Evolutionary conservation across 2,888 invertebrate species (phyloP).

Genomic region (Chelonus formosanus): DNA sequence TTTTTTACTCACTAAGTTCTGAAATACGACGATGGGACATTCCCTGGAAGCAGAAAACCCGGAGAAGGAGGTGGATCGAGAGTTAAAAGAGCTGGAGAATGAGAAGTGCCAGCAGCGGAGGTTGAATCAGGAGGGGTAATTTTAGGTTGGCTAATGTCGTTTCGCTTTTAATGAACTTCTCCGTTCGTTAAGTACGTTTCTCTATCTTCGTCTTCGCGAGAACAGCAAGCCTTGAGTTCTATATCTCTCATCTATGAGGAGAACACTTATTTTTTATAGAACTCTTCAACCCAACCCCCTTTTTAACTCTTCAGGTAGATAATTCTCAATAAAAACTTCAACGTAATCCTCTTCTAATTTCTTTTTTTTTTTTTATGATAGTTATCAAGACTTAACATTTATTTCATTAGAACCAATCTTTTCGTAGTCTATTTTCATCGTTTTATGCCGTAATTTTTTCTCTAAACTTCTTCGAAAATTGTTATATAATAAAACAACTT

Average conservation of each 20-base stretch:
- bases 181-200: constrained; percentile 64
- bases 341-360: no score
- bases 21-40: constrained; percentile 21
- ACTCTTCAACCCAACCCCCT: no score
- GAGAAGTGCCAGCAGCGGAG: constrained; percentile 34
- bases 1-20: constrained; percentile 24
- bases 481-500: no score
- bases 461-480: no score
- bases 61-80: constrained; percentile 20
- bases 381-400: no score
- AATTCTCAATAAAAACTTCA: no score
- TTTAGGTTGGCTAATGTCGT: constrained; percentile 64
- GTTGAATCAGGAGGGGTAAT: constrained; percentile 58
- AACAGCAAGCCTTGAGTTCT: not conserved
- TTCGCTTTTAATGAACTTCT: constrained; percentile 65
- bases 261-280: not conserved
- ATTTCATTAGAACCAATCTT: no score
- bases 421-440: no score
- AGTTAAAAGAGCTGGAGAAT: constrained; percentile 17
- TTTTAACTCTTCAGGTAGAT: no score
- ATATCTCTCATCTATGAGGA: constrained; percentile 5
- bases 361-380: no score
- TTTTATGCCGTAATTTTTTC: no score
- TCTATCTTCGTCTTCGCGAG: constrained; percentile 54
- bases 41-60: constrained; percentile 1